These are phyloP conservation scores for Falco concolor DNA, from an alignment of 2,797 vertebrate species.

Conservation along the genomic window DNA sequence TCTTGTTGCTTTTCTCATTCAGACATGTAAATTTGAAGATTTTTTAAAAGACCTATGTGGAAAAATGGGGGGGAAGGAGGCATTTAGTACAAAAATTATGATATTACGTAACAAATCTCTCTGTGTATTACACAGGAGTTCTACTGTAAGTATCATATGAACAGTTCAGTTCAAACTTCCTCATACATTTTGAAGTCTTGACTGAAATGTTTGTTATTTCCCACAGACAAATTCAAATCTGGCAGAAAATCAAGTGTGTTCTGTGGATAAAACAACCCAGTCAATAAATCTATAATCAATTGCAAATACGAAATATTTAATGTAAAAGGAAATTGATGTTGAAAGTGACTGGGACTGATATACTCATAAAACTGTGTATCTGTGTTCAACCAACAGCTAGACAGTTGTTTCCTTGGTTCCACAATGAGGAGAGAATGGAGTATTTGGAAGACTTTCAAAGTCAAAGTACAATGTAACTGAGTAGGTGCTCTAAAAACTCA, in stretches of 20 bases:
- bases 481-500: neutral
- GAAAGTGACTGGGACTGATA: neutral
- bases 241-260: neutral
- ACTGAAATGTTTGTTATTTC: neutral
- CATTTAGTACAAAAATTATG: neutral
- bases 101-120: neutral
- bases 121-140: neutral
- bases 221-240: neutral
- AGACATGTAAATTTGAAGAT: neutral
- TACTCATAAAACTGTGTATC: neutral
- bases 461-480: neutral
- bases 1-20: neutral
- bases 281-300: neutral
- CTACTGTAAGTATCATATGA: neutral
- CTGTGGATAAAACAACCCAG: neutral
- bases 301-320: neutral
- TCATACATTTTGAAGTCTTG: neutral
- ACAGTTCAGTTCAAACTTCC: neutral
- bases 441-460: neutral
- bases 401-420: neutral
- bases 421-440: neutral
- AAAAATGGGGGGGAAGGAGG: neutral
- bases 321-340: neutral
- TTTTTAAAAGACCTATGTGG: neutral
- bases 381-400: neutral